Percentiles rank a stretch among this genome's conserved stretches.
These are phyloP conservation scores for Turnix velox DNA, from an alignment of 2,113 vertebrate genomes.

Conservation along the genomic window DNA sequence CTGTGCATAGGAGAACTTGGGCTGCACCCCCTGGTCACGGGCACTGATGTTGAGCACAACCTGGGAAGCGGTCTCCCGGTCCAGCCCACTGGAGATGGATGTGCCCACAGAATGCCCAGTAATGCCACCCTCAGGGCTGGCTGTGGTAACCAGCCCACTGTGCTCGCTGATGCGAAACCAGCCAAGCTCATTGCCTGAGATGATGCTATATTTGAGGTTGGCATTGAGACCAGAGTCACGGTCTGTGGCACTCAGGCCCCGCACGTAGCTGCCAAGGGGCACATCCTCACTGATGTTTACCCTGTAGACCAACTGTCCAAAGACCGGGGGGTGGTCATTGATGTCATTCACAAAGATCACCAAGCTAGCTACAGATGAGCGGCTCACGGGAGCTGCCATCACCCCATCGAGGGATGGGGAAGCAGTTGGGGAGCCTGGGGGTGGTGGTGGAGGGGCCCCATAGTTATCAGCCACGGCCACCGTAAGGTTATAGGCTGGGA, in stretches of 20 bases:
- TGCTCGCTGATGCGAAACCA: conserved; percentile 96
- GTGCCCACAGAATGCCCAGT: rapidly evolving
- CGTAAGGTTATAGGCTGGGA: conserved; percentile 95
- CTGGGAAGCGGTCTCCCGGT: conserved; percentile 87
- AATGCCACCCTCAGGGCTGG: neutral
- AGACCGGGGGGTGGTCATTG: conserved; percentile 94
- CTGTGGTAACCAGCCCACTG: conserved; percentile 92
- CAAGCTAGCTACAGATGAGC: conserved; percentile 92
- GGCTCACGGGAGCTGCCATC: conserved; percentile 69
- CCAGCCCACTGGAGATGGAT: conserved; percentile 56
- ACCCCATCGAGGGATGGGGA: neutral
- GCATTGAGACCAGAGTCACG: conserved; percentile 95
- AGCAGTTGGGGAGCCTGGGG: neutral
- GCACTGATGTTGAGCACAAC: conserved; percentile 94
- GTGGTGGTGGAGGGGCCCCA: conserved; percentile 4
- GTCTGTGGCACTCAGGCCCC: conserved; percentile 92
- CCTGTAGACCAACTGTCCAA: conserved; percentile 84
- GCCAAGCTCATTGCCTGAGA: conserved; percentile 91
- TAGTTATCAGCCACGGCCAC: conserved; percentile 90
- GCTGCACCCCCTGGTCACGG: conserved; percentile 93
- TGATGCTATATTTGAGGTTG: conserved; percentile 92
- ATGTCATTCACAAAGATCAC: conserved; percentile 98
- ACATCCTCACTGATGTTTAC: conserved; percentile 92
- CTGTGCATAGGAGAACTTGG: conserved; percentile 89
- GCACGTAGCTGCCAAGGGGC: conserved; percentile 91